A percentile compares a stretch with the other conserved stretches of the same genome.
Evolutionary conservation across 2,888 invertebrate genomes (phyloP).

Genomic region (Drosophila macrothrix): DNA sequence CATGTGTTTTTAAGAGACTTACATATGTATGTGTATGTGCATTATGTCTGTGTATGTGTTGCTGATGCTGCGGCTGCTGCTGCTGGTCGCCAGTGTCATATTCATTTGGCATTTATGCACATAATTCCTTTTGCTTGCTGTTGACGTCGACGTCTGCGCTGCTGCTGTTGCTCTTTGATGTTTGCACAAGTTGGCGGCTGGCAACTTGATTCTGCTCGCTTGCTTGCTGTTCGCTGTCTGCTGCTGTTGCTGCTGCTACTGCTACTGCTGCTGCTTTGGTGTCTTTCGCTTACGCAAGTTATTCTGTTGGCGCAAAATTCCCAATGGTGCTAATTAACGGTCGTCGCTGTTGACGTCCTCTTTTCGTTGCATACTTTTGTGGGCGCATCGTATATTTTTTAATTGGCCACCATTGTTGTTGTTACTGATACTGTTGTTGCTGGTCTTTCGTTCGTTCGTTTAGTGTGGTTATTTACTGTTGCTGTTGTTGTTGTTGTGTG

Average conservation of each 20-base stretch:
- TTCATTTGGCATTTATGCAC: slow-evolving; percentile 51
- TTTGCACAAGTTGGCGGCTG: slow-evolving; percentile 71
- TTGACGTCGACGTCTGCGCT: slow-evolving; percentile 9
- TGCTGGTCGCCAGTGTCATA: slow-evolving; percentile 30
- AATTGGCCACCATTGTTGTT: slow-evolving; percentile 60
- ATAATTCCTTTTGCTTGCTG: slow-evolving; percentile 53
- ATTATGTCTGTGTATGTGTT: neutral
- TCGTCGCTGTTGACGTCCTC: slow-evolving; percentile 58
- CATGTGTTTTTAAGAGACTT: slow-evolving; percentile 37
- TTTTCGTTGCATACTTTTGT: slow-evolving; percentile 62
- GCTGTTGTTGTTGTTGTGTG: slow-evolving; percentile 1
- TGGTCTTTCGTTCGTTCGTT: slow-evolving; percentile 12
- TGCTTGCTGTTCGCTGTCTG: slow-evolving; percentile 12
- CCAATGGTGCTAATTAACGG: slow-evolving; percentile 85
- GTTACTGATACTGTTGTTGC: slow-evolving; percentile 6
- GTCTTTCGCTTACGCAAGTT: slow-evolving; percentile 39
- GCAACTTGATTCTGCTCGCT: slow-evolving; percentile 38
- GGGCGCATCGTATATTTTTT: slow-evolving; percentile 73
- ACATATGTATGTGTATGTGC: slow-evolving; percentile 12
- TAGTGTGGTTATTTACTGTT: slow-evolving; percentile 11
- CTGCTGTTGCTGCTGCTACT: neutral
- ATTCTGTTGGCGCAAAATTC: slow-evolving; percentile 76
- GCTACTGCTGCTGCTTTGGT: slow-evolving; percentile 7
- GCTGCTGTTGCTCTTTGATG: slow-evolving; percentile 70
- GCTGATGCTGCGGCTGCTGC: neutral